Evolutionary conservation across 2,888 invertebrate species (phyloP), one percentile per base, ranked within the genome.

Genomic region (Pristionchus entomophagus): DNA sequence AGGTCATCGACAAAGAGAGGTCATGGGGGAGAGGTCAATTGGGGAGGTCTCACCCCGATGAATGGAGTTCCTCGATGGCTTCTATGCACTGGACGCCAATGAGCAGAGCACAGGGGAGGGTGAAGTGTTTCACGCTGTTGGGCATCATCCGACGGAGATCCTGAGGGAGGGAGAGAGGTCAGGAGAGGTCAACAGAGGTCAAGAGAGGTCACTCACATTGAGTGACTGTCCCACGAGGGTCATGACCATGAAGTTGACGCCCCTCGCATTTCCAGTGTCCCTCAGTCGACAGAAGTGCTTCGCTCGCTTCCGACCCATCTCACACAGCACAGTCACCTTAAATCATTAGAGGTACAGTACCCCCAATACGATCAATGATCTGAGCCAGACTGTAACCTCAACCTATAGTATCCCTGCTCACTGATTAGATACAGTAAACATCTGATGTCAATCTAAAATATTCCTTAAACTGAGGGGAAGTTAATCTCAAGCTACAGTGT

Each of bases 231-330:
- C 91, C 53, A 89, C 88, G 51, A 91, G 87, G 4, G 88, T 89
- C 92, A 92, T 92, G 2, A 91, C 90, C 77, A 91, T 84, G 65
- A 89, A 89, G 86, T 90, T 89, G 86, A 89, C 90, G 53, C 85
- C 84, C 17, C 41, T 56, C 53, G 87, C 65, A 45, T 85, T 86
- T 17, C 89, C 89, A 22, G 88, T 82, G 53, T 90, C 90, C 17
- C 86, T 59, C 17, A 89, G 53, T 32, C 85, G 77, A 65, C 90
- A 90, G 85, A 87, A 88, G 83, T 90, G 90, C n/a, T 65, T 85
- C 53, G 86, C 86, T 26, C 53, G 12, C 38, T 51, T 83, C 10
- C 51, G 45, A 22, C 45, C 41, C 62, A 83, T 83, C 62, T 59
- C 83, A 17, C 83, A 45, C n/a, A 83, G 59, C 14, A 83, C 45